Evolutionary conservation across 2,888 invertebrate species (phyloP), one percentile per base, ranked within the genome.

Genomic region (Blomia tropicalis): DNA sequence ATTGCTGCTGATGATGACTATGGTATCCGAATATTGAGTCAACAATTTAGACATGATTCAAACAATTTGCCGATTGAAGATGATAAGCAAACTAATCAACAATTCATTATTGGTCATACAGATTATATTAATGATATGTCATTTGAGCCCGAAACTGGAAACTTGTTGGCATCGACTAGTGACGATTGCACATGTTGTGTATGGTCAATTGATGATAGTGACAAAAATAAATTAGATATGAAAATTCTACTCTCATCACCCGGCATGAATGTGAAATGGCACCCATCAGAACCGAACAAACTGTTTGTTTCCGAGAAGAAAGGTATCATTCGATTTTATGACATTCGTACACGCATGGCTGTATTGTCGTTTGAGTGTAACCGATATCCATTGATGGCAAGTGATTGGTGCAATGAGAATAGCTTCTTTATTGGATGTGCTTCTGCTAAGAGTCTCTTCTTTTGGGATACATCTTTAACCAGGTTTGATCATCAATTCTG

Each of bases 101-200:
- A 27, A 30, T 62, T 43, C 27, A 36, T 62, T 44, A 22, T 41
- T 17, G 82, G 82, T 2, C 85, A 85, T 70, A 78, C 75, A 31
- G 81, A 79, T 71, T 85, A 83, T 70, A 77, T 85, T 17, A 85
- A 85, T 72, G 79, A 80, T 66, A 72, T 84, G 23, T 77, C 79
- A 11, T 85, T 81, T 77, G 83, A 84, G 69, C 79, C 81, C 17
- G 81, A 81, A 63, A 69, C 69, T 59, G 83, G 83, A 29, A 79
- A 79, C 63, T 77, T 79, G 67, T 71, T 86, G 59, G 84, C 83
- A 19, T 84, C 84, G n/a, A 82, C 81, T 1, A 82, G 84, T 67
- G 85, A 86, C 74, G 85, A 86, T 72, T 80, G 82, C 67, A 82
- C 83, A 0, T 84, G 83, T 69, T 79, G 80, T 69, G 74, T 86